A percentile compares a stretch with the other conserved stretches of the same genome.
Conservation (phyloP, 2,888 invertebrate genomes). For the Mongoloraphidia duomilia region DNA sequence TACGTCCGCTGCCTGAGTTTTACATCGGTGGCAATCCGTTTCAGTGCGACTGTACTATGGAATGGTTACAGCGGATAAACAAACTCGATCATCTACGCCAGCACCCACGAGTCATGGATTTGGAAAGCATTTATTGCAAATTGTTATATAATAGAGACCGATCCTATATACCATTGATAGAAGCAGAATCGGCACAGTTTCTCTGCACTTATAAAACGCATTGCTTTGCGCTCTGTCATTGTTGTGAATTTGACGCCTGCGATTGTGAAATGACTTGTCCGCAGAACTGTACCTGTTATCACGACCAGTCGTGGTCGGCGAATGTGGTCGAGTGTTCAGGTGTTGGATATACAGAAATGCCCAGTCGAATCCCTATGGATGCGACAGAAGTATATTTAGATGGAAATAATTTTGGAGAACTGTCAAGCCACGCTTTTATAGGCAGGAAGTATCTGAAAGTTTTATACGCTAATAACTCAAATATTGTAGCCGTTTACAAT, state of each 20-base stretch:
- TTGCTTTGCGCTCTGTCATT: slow-evolving; percentile 88
- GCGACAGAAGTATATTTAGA: slow-evolving; percentile 89
- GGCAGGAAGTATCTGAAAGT: slow-evolving; percentile 81
- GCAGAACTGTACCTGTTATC: slow-evolving; percentile 84
- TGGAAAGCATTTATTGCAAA: slow-evolving; percentile 80
- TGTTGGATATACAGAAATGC: slow-evolving; percentile 67
- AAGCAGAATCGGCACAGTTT: slow-evolving; percentile 80
- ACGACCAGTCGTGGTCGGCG: slow-evolving; percentile 85
- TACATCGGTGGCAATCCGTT: slow-evolving; percentile 90
- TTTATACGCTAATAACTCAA: slow-evolving; percentile 77
- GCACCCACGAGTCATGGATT: slow-evolving; percentile 81
- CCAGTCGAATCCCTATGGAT: slow-evolving; percentile 84
- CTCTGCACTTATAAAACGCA: slow-evolving; percentile 84
- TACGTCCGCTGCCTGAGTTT: slow-evolving; percentile 70
- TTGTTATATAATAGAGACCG: slow-evolving; percentile 71
- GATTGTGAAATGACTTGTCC: slow-evolving; percentile 97
- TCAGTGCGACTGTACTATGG: slow-evolving; percentile 89
- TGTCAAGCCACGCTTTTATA: slow-evolving; percentile 80
- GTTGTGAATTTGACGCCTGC: slow-evolving; percentile 93
- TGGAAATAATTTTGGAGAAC: slow-evolving; percentile 76
- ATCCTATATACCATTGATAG: slow-evolving; percentile 70
- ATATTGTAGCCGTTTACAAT: slow-evolving; percentile 72
- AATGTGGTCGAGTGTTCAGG: slow-evolving; percentile 86
- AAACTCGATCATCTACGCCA: slow-evolving; percentile 67
- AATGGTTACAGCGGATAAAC: slow-evolving; percentile 87